Base-by-base conservation (phyloP, 2,113 vertebrate genomes). In the Uropsilus gracilis region DNA sequence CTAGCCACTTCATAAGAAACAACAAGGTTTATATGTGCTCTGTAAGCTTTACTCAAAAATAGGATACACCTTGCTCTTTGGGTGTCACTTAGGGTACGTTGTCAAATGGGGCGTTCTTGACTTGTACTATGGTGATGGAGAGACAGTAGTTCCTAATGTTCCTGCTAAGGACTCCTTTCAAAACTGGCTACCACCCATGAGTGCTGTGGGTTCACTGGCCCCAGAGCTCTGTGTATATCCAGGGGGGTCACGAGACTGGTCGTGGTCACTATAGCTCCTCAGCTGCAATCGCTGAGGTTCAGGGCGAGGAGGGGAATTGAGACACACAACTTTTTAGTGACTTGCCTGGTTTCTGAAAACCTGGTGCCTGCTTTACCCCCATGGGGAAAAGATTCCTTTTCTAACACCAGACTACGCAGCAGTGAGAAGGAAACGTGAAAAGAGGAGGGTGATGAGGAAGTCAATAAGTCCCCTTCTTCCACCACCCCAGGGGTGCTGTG, bases 101-200 rank as follows among this genome's bases (percentile, higher is more conserved):
- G 50, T 75, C 75, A 59, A 59, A n/a, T 0, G 6, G n/a, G 28
- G 34, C 28, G 7, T 32, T 18, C 18, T 13, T 61, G 18, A 8
- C 3, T 26, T 24, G n/a, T 53, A 48, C 53, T 12, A 50, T 8
- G 24, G 26, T 26, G n/a, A 34, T 28, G 0, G 1, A 53, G 37
- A 85, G 63, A 42, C n/a, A 30, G 14, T 14, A 9, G 82, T 44
- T 57, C 3, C 0, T 0, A 71, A 26, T 24, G 39, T 68, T 17
- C 89, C 32, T 44, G 8, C 44, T 77, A 18, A 24, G 42, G 22
- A 30, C 7, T n/a, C 28, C 28, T 57, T 66, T 95, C 84, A 50
- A 9, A 3, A 2, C 14, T 5, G 26, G 42, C 37, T 20, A 6
- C 34, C 14, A 42, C 1, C 0, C 37, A 71, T 64, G 39, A 16